phyloP scores from a whole-genome alignment of 2,888 invertebrate genomes.

The Mactromeris polynyma region DNA sequence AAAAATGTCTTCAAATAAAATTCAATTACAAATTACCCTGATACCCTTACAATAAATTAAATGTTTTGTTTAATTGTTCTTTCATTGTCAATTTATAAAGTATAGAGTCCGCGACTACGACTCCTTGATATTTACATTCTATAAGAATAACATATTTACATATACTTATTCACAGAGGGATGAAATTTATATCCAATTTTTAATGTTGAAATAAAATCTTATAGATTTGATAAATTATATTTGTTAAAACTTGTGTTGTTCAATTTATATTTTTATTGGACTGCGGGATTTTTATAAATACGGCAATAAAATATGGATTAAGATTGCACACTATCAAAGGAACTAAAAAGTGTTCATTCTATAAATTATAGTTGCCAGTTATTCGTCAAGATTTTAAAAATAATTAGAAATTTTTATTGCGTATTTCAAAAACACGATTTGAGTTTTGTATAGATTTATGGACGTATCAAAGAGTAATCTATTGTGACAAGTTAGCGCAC shows the following conservation, averaged over 20 bases:
- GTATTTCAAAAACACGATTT: constrained; percentile 48
- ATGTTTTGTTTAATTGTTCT: constrained; percentile 23
- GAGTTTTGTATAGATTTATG: constrained; percentile 56
- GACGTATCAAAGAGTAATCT: constrained; percentile 52
- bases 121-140: constrained; percentile 51
- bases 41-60: constrained; percentile 16
- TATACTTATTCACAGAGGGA: constrained; percentile 41
- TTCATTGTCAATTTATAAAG: constrained; percentile 25
- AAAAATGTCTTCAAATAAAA: neutral
- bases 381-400: constrained; percentile 50
- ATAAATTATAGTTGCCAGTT: constrained; percentile 53
- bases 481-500: constrained; percentile 38
- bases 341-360: constrained; percentile 45
- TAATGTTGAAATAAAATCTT: constrained; percentile 55
- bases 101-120: neutral
- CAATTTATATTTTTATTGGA: constrained; percentile 53
- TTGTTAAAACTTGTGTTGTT: constrained; percentile 56
- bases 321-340: constrained; percentile 61
- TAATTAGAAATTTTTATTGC: constrained; percentile 63
- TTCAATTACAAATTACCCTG: constrained; percentile 25
- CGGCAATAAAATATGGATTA: constrained; percentile 58
- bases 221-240: constrained; percentile 60
- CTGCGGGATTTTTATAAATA: constrained; percentile 48
- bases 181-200: constrained; percentile 58
- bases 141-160: constrained; percentile 66